Evolutionary conservation across 2,888 invertebrate genomes (phyloP).

Genomic region (Allygus modestus): DNA sequence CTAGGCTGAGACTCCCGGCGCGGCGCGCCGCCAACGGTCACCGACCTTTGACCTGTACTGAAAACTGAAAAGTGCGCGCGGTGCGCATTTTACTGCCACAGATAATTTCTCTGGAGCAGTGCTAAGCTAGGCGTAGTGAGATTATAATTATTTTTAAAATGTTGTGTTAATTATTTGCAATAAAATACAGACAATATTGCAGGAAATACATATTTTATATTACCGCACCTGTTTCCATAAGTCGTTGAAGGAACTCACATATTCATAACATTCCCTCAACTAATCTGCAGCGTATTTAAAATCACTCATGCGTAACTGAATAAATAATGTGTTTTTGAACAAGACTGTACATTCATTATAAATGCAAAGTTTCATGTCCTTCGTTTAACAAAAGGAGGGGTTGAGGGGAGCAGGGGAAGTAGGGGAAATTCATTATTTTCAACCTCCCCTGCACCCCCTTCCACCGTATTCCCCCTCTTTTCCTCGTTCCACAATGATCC

Average conservation of each 20-base stretch:
- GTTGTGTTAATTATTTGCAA: no score
- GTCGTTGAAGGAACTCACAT: no score
- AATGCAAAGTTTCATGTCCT: slow-evolving; percentile 57
- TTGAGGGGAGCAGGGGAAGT: slow-evolving; percentile 28
- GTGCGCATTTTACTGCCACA: no score
- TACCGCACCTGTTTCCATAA: no score
- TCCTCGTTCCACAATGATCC: slow-evolving; percentile 60
- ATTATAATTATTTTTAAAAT: no score
- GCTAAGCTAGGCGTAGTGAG: no score
- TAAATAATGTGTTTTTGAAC: slow-evolving; percentile 12
- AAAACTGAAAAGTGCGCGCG: background rate
- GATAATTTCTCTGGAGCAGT: no score
- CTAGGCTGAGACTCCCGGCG: background rate
- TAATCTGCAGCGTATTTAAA: no score
- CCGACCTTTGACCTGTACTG: slow-evolving; percentile 23
- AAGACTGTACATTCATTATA: slow-evolving; percentile 58
- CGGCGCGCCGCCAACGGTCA: background rate
- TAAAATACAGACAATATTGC: no score
- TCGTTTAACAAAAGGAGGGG: slow-evolving; percentile 43
- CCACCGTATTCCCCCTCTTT: slow-evolving; percentile 30
- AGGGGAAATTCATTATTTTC: slow-evolving; percentile 53
- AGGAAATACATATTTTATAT: no score
- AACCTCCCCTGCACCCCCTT: slow-evolving; percentile 52
- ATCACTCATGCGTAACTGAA: no score
- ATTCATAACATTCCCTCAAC: no score